These are phyloP conservation scores for Crotalus horridus DNA, from an alignment of 2,113 vertebrate genomes.

Conservation along the genomic window DNA sequence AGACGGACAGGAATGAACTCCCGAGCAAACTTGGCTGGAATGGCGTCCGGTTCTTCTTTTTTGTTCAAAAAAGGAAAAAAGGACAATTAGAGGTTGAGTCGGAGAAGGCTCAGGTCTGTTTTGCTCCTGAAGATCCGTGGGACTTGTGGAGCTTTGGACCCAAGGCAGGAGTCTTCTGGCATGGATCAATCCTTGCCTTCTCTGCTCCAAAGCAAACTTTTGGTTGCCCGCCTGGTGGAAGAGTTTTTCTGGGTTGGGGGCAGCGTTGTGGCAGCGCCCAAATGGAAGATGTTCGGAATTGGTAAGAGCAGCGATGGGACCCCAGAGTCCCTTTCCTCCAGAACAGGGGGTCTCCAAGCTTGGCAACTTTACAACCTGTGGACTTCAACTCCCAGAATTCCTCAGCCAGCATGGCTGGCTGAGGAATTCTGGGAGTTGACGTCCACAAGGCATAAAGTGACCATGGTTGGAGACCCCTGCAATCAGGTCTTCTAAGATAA, in stretches of 20 bases:
- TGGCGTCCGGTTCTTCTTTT: constrained; percentile 10
- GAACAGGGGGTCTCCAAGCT: neutral
- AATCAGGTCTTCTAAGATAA: neutral
- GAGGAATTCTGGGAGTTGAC: neutral
- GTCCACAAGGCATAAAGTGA: neutral
- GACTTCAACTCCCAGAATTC: neutral
- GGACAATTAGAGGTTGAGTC: neutral
- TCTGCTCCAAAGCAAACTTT: constrained; percentile 58
- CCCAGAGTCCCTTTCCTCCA: neutral
- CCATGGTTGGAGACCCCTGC: neutral
- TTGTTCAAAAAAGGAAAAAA: neutral
- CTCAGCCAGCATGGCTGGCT: neutral
- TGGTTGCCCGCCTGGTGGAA: constrained; percentile 69
- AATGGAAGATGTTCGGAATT: constrained; percentile 79
- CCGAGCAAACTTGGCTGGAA: neutral
- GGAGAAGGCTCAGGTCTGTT: neutral
- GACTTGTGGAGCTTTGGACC: neutral
- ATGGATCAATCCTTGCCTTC: constrained; percentile 56
- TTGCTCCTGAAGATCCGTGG: neutral
- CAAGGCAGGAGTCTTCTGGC: neutral
- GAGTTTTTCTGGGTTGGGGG: constrained; percentile 83
- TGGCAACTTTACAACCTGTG: neutral
- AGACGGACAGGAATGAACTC: neutral
- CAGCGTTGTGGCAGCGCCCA: constrained; percentile 71
- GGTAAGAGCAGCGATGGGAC: constrained; percentile 73